Conservation (phyloP, 2,113 vertebrate species). For the Phalacrocorax carbo region DNA sequence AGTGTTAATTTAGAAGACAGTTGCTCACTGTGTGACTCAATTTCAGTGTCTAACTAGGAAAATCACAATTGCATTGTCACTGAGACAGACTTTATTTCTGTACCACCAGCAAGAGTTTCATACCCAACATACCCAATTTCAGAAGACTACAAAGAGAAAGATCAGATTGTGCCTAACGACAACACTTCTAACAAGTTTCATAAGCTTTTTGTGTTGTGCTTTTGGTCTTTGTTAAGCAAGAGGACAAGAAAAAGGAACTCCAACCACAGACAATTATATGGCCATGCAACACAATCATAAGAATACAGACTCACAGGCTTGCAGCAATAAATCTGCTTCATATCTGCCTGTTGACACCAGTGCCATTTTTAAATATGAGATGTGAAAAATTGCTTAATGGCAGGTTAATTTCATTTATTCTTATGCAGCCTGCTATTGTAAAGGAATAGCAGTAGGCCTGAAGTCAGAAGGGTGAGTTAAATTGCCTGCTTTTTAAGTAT, state of each 20-base stretch:
- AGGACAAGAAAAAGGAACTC: not conserved
- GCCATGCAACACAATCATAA: not conserved
- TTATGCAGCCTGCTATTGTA: not conserved
- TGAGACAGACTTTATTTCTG: not conserved
- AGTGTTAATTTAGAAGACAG: not conserved
- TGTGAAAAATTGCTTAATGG: not conserved
- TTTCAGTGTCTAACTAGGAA: not conserved
- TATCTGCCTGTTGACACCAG: not conserved
- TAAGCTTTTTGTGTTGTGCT: not conserved
- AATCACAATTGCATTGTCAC: not conserved
- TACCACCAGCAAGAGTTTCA: not conserved
- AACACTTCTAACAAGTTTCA: not conserved
- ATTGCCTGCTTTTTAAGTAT: not conserved
- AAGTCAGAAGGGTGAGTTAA: not conserved
- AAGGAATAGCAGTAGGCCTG: not conserved
- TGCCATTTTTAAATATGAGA: not conserved
- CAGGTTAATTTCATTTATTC: not conserved
- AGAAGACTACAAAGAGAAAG: not conserved
- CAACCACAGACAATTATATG: not conserved
- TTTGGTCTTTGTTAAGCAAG: not conserved
- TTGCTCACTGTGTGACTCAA: not conserved
- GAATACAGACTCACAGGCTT: not conserved
- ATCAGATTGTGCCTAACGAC: not conserved
- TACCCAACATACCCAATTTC: not conserved
- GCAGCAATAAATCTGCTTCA: not conserved